phyloP scores from a whole-genome alignment of 1,140 invertebrate genomes.

The Drosophila orosa region DNA sequence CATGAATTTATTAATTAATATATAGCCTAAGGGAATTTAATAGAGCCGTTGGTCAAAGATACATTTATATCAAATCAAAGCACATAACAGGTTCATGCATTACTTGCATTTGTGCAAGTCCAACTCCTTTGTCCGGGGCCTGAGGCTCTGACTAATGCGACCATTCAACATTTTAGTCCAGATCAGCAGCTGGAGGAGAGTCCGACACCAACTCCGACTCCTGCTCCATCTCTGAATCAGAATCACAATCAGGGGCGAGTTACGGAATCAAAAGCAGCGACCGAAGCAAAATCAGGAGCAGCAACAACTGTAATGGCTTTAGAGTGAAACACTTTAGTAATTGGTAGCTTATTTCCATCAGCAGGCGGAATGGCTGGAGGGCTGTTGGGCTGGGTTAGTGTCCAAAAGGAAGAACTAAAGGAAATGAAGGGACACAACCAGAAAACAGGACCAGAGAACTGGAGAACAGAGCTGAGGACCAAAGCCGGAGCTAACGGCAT shows the following conservation, averaged over 20 bases:
- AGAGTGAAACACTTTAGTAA: constrained; percentile 78
- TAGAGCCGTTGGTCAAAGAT: background rate
- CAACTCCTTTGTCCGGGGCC: constrained; percentile 6
- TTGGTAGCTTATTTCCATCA: constrained; percentile 77
- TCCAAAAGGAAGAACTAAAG: constrained; percentile 14
- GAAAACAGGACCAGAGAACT: constrained; percentile 3
- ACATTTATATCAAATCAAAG: background rate
- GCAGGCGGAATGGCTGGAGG: constrained; percentile 14
- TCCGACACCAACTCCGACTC: background rate
- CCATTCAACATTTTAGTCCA: constrained; percentile 18
- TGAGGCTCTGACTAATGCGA: constrained; percentile 2
- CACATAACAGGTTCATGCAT: constrained; percentile 1
- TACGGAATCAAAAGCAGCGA: constrained; percentile 42
- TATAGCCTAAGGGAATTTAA: background rate
- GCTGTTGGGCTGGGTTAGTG: background rate
- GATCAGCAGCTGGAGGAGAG: constrained; percentile 5
- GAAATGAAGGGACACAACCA: constrained; percentile 9
- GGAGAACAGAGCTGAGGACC: constrained; percentile 9
- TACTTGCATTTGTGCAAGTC: constrained; percentile 11
- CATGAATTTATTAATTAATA: constrained; percentile 12
- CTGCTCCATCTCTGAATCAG: background rate
- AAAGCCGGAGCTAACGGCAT: constrained; percentile 70
- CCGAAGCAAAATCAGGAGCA: constrained; percentile 29
- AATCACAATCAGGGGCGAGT: background rate
- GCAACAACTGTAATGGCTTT: constrained; percentile 42